Evolutionary conservation across 2,888 invertebrate species (phyloP).

Genomic region (Pyrrhosoma nymphula): DNA sequence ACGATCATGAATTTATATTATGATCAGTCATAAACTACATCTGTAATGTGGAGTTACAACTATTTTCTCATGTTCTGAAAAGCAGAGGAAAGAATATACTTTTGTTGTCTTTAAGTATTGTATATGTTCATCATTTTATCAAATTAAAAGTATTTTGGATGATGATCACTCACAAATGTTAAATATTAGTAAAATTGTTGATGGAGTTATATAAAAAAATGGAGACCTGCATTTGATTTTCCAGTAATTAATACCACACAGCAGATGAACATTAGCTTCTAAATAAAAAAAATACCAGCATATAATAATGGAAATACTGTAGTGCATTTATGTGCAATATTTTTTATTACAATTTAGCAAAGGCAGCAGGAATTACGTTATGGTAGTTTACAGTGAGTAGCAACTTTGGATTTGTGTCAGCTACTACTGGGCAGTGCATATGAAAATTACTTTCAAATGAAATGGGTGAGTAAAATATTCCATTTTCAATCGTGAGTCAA

Average conservation of each 20-base stretch:
- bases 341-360: background rate
- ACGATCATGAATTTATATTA: background rate
- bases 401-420: background rate
- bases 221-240: slow-evolving; percentile 11
- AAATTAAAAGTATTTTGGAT: background rate
- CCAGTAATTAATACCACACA: background rate
- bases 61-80: background rate
- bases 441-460: slow-evolving; percentile 17
- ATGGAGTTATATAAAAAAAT: background rate
- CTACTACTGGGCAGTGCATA: slow-evolving; percentile 37
- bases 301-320: slow-evolving; percentile 14
- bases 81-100: background rate
- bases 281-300: background rate
- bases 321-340: slow-evolving; percentile 22
- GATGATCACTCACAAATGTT: background rate
- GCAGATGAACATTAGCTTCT: background rate
- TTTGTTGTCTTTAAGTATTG: background rate
- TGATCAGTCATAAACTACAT: background rate
- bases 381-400: background rate
- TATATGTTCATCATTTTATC: too few species aligned
- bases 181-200: too few species aligned
- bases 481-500: slow-evolving; percentile 9
- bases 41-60: background rate
- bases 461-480: background rate
- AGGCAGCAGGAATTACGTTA: slow-evolving; percentile 26